A percentile compares a stretch with the other conserved stretches of the same genome.
Conservation (phyloP, 2,888 invertebrate species). For the Agrochola macilenta region DNA sequence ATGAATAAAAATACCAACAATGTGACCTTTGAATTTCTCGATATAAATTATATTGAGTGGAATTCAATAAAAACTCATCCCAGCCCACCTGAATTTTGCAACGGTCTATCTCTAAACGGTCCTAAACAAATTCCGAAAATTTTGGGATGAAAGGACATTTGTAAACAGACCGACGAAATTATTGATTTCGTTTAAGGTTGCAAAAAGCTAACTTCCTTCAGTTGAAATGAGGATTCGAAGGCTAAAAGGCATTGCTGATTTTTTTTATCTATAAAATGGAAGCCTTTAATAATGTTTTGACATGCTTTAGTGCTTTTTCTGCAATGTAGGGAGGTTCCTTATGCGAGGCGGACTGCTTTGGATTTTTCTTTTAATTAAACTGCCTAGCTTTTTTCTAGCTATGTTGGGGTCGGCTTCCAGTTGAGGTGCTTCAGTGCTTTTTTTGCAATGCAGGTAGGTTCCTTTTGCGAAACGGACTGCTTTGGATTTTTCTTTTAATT, state of each 20-base stretch:
- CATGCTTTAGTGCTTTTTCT: no score
- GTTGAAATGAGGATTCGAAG: slow-evolving; percentile 11
- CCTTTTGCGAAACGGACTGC: not conserved
- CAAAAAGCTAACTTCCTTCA: slow-evolving; percentile 5
- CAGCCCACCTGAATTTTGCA: slow-evolving; percentile 20
- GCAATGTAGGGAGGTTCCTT: no score
- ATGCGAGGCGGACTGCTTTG: no score
- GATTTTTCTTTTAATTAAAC: no score
- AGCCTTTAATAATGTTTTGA: no score
- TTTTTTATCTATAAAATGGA: not conserved
- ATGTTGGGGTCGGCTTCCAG: no score
- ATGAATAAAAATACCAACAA: slow-evolving; percentile 12
- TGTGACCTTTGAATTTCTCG: slow-evolving; percentile 19
- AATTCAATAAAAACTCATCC: slow-evolving; percentile 37
- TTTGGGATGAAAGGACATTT: slow-evolving; percentile 14
- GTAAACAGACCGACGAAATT: slow-evolving; percentile 36
- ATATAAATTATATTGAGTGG: slow-evolving; percentile 18
- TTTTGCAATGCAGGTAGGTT: no score
- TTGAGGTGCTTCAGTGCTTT: no score
- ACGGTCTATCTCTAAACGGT: slow-evolving; percentile 16
- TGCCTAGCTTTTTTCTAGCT: no score
- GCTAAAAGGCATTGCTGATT: not conserved
- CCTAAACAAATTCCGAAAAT: slow-evolving; percentile 52
- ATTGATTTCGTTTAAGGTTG: slow-evolving; percentile 35
- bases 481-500: no score